Evolutionary conservation across 2,888 invertebrate species (phyloP).

Genomic region (Cyclophora albipunctata): DNA sequence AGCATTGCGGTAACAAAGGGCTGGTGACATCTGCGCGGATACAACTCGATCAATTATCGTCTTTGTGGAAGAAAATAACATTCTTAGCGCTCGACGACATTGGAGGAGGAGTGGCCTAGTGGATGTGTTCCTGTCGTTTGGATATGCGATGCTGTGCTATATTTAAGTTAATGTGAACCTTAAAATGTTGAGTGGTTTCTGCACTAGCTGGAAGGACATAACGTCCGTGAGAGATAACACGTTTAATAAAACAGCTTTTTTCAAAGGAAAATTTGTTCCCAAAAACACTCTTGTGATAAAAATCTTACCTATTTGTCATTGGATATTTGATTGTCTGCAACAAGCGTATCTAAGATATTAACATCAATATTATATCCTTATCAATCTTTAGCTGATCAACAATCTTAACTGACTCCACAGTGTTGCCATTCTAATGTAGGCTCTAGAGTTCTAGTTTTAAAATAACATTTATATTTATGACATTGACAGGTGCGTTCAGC

Average conservation of each 20-base stretch:
- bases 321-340: too few species aligned
- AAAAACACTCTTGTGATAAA: too few species aligned
- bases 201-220: not conserved
- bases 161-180: conserved; percentile 49
- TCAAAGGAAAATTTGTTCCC: too few species aligned
- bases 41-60: conserved; percentile 64
- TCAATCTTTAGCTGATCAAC: conserved; percentile 3
- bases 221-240: too few species aligned
- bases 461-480: conserved; percentile 32
- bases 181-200: conserved; percentile 45
- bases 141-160: conserved; percentile 7
- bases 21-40: conserved; percentile 56
- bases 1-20: conserved; percentile 32
- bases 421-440: conserved; percentile 17
- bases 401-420: conserved; percentile 1
- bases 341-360: too few species aligned
- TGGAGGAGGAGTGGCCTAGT: conserved; percentile 12
- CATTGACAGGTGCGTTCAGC: conserved; percentile 64
- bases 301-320: too few species aligned
- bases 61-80: conserved; percentile 54
- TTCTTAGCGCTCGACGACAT: conserved; percentile 7
- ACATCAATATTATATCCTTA: too few species aligned
- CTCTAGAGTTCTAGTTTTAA: conserved; percentile 12
- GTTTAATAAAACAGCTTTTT: too few species aligned
- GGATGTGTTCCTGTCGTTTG: not conserved